Conservation (phyloP, 2,888 invertebrate genomes). For the Acholoe squamosa region DNA sequence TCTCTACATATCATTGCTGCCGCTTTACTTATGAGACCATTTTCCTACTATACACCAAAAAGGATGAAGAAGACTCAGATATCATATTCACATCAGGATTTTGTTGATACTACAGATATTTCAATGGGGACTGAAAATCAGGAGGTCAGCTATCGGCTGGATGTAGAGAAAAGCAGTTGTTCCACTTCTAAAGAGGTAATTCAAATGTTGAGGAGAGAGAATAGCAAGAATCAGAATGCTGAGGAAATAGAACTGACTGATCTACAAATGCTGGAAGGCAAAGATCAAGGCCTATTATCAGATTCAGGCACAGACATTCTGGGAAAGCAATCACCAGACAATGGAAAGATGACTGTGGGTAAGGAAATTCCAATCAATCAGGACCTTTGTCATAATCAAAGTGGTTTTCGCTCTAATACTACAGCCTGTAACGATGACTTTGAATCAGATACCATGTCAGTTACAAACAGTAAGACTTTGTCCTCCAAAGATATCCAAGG, state of each 20-base stretch:
- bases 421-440: too few species aligned
- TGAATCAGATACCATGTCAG: too few species aligned
- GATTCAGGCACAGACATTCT: too few species aligned
- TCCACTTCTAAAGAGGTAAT: too few species aligned
- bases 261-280: neutral
- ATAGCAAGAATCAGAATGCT: neutral
- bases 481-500: too few species aligned
- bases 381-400: too few species aligned
- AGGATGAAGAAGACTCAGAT: neutral
- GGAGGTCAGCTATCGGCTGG: neutral
- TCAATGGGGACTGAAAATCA: neutral
- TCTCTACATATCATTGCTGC: conserved; percentile 53
- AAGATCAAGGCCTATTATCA: too few species aligned
- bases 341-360: too few species aligned
- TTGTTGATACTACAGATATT: neutral
- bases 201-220: neutral
- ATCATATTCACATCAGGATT: neutral
- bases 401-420: too few species aligned
- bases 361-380: too few species aligned
- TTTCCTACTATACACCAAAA: conserved; percentile 42
- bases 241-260: neutral
- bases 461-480: too few species aligned
- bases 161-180: neutral
- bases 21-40: conserved; percentile 48
- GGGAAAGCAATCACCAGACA: too few species aligned